A percentile compares a stretch with the other conserved stretches of the same genome.
Conservation (phyloP, 2,113 vertebrate genomes). For the Sphaerodactylus townsendi region DNA sequence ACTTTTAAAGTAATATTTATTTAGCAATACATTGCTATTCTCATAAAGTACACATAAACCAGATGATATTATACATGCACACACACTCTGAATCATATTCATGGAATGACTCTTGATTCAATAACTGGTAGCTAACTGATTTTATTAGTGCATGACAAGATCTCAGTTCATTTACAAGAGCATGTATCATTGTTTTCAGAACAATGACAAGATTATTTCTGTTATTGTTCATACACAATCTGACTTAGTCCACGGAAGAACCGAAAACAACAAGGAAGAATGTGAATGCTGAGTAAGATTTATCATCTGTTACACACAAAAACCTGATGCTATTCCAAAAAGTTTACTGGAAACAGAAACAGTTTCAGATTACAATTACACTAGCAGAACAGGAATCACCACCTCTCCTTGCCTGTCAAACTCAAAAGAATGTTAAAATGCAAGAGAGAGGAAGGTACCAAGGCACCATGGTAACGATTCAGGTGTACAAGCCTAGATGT, state of each 20-base stretch:
- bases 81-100: neutral
- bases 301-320: neutral
- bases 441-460: neutral
- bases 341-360: neutral
- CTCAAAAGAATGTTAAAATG: neutral
- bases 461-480: neutral
- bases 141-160: neutral
- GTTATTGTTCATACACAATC: neutral
- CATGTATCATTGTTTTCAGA: neutral
- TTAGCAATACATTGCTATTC: neutral
- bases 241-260: too few relatives aligned
- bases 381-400: neutral
- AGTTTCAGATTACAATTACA: accelerated
- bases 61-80: neutral
- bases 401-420: neutral
- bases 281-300: neutral
- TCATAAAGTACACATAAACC: neutral
- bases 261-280: neutral
- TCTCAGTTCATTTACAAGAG: neutral
- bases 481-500: neutral
- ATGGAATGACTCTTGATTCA: neutral
- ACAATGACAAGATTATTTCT: neutral
- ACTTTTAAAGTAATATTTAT: neutral
- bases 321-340: neutral
- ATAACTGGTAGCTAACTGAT: neutral